phyloP scores from a whole-genome alignment of 1,140 invertebrate genomes.

The Dreissena polymorpha region DNA sequence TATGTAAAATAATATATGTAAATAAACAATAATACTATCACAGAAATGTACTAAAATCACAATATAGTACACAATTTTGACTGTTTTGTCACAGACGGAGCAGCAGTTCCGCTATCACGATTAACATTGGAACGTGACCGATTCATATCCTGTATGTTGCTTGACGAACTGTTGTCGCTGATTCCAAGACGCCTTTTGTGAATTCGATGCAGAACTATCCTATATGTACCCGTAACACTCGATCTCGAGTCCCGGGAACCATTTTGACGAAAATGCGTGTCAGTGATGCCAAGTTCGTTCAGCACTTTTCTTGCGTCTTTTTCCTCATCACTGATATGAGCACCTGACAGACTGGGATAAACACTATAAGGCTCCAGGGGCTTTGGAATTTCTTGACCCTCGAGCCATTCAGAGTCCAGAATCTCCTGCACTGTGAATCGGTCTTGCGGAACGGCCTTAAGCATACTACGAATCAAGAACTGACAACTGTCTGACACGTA shows the following conservation, averaged over 20 bases:
- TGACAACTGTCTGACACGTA: slow-evolving; percentile 78
- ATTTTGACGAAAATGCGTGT: slow-evolving; percentile 80
- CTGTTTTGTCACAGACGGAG: slow-evolving; percentile 23
- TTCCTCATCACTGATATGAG: slow-evolving; percentile 76
- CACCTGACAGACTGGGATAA: slow-evolving; percentile 58
- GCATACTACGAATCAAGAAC: slow-evolving; percentile 79
- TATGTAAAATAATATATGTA: not conserved
- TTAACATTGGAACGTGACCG: not conserved
- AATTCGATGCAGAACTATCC: slow-evolving; percentile 83
- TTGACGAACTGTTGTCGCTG: slow-evolving; percentile 52
- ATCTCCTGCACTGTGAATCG: slow-evolving; percentile 81
- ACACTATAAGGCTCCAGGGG: slow-evolving; percentile 75
- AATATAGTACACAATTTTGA: slow-evolving; percentile 65
- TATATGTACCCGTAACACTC: slow-evolving; percentile 83
- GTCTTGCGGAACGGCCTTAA: slow-evolving; percentile 81
- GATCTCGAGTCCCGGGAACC: slow-evolving; percentile 80
- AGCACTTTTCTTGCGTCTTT: slow-evolving; percentile 78
- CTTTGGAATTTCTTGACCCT: slow-evolving; percentile 75
- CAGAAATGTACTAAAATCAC: slow-evolving; percentile 49
- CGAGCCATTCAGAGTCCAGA: slow-evolving; percentile 81
- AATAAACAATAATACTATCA: slow-evolving; percentile 23
- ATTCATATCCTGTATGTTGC: slow-evolving; percentile 22
- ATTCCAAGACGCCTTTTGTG: slow-evolving; percentile 75
- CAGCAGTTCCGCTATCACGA: slow-evolving; percentile 5
- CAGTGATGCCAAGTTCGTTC: slow-evolving; percentile 81